A percentile compares a stretch with the other conserved stretches of the same genome.
Evolutionary conservation across 2,888 invertebrate genomes (phyloP).

Genomic region (Chrysolina americana): DNA sequence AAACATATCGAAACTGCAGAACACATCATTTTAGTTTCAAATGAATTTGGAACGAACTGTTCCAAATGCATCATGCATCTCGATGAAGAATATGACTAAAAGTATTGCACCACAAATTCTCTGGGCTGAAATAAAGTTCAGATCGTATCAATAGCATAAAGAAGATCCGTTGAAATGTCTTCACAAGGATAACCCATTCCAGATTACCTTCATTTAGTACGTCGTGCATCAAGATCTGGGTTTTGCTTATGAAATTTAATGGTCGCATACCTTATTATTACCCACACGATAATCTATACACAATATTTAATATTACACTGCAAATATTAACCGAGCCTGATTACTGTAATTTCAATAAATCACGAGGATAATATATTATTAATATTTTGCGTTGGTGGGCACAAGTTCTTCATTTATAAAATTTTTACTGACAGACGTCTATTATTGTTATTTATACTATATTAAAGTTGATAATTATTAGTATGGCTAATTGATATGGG

Average conservation of each 20-base stretch:
- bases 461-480: conserved; percentile 49
- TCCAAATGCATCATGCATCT: too few species aligned
- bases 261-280: conserved; percentile 66
- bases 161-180: conserved; percentile 46
- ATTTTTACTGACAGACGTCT: conserved; percentile 39
- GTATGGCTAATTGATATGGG: conserved; percentile 44
- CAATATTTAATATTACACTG: conserved; percentile 63
- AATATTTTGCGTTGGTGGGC: conserved; percentile 55
- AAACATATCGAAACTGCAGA: too few species aligned
- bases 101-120: conserved; percentile 33
- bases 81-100: neutral
- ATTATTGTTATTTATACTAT: conserved; percentile 52
- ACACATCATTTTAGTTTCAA: too few species aligned
- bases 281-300: conserved; percentile 64
- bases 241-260: conserved; percentile 69
- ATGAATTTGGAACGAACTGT: too few species aligned
- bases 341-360: conserved; percentile 65
- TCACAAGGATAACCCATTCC: conserved; percentile 53
- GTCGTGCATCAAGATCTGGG: conserved; percentile 67
- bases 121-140: conserved; percentile 26
- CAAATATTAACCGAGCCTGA: conserved; percentile 62
- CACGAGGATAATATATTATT: conserved; percentile 57
- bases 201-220: conserved; percentile 64
- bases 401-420: conserved; percentile 50
- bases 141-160: conserved; percentile 40